These are phyloP conservation scores for Stigmatopora argus DNA, from an alignment of 2,113 vertebrate species.

Conservation along the genomic window DNA sequence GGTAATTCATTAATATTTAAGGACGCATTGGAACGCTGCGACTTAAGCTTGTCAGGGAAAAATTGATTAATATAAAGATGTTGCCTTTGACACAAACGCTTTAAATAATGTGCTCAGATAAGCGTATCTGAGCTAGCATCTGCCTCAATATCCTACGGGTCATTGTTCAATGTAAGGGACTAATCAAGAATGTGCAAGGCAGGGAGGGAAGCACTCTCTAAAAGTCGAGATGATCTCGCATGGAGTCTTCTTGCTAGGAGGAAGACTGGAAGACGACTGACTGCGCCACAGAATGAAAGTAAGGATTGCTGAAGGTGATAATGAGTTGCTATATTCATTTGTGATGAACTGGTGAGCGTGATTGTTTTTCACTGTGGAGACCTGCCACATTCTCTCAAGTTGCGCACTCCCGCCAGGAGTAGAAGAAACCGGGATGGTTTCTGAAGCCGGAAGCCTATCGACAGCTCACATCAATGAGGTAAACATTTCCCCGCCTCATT, in stretches of 20 bases:
- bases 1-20: constrained; percentile 4
- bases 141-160: constrained; percentile 23
- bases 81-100: too few relatives aligned
- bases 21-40: constrained; percentile 39
- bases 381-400: constrained; percentile 20
- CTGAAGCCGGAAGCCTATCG: constrained; percentile 30
- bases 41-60: constrained; percentile 37
- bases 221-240: constrained; percentile 12
- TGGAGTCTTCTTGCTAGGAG: constrained; percentile 18
- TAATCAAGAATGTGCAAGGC: constrained; percentile 33
- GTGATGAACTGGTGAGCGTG: constrained; percentile 38
- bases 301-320: constrained; percentile 37
- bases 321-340: constrained; percentile 31
- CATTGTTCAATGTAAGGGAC: constrained; percentile 22
- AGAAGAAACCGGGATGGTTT: constrained; percentile 18
- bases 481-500: constrained; percentile 26
- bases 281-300: constrained; percentile 25
- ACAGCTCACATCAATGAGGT: constrained; percentile 48
- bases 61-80: constrained; percentile 53
- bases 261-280: constrained; percentile 26
- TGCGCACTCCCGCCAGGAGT: background rate
- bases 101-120: constrained; percentile 1
- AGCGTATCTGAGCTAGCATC: constrained; percentile 20
- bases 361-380: constrained; percentile 38
- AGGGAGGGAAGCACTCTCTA: constrained; percentile 21